Evolutionary conservation across 2,797 vertebrate genomes (phyloP), one percentile per base, ranked within the genome.

Genomic region (Bufotes viridis): DNA sequence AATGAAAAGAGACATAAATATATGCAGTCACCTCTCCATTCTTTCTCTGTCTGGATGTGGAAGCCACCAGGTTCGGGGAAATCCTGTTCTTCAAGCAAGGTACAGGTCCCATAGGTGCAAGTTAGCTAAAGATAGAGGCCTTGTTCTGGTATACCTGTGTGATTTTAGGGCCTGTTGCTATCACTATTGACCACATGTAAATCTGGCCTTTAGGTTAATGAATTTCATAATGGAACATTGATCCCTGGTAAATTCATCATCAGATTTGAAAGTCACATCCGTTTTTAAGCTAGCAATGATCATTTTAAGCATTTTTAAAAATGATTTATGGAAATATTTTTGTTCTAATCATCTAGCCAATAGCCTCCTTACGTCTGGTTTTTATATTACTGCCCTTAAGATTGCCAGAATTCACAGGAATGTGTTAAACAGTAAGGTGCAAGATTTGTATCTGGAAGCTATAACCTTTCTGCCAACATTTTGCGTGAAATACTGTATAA

Each of bases 391-490:
- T 70, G 81, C 51, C 69, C n/a, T 42, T 49, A 7, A 20, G 18
- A 61, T 49, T 63, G 69, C 82, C 82, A 84, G 55, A 61, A 18
- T 61, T 84, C 55, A 75, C 22, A 75, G 82, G 82, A 75, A 84
- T 84, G 70, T 34, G 34, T 58, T 60, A 84, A 24, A 75, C 57
- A 49, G 29, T 42, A 74, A 84, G 69, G 69, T 67, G 61, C 51
- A 84, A 84, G 26, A 84, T 84, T 58, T 61, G 57, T 49, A 65
- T 74, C 57, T 84, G 26, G 6, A 42, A 24, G 42, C 57, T 51
- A 14, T 8, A 61, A n/a, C 42, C 82, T 60, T 75, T 24, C 70
- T 9, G 57, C 70, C 53, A 75, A 42, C 58, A 61, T n/a, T 60
- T 60, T 29, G 11, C 15, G 34, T 61, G 58, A 72, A 72, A 72